phyloP scores from a whole-genome alignment of 92 coral and sea anemone genomes.

The Epizoanthus scotinus region DNA sequence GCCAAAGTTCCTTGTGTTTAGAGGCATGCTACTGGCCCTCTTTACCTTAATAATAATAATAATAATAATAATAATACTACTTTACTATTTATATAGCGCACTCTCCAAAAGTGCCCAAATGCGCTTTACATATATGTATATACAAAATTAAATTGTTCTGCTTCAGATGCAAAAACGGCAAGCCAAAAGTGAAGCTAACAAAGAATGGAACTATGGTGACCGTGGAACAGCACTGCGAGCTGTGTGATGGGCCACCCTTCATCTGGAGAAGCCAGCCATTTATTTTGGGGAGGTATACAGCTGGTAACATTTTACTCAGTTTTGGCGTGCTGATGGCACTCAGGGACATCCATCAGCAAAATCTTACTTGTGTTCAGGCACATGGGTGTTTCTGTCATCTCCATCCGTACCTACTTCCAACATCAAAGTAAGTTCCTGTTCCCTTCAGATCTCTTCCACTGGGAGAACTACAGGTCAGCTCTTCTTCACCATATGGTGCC shows the following conservation, averaged over 20 bases:
- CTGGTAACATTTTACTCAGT: conserved; percentile 45
- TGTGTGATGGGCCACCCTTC: conserved; percentile 40
- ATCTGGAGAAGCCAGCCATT: conserved; percentile 53
- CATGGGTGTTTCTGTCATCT: conserved; percentile 43
- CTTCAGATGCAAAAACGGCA: conserved; percentile 41
- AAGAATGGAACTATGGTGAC: conserved; percentile 59
- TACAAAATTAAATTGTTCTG: too few relatives aligned
- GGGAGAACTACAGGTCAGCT: conserved; percentile 49
- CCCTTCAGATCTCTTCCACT: conserved; percentile 50
- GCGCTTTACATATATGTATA: too few relatives aligned
- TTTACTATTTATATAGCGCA: too few relatives aligned
- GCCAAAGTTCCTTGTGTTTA: too few relatives aligned
- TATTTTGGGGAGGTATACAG: conserved; percentile 47
- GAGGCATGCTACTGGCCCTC: conserved; percentile 24
- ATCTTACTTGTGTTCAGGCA: conserved; percentile 47
- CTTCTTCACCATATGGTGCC: conserved; percentile 48
- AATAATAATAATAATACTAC: too few relatives aligned
- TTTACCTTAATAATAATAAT: too few relatives aligned
- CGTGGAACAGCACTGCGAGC: conserved; percentile 43
- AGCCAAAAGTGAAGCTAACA: conserved; percentile 40
- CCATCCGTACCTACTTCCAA: conserved; percentile 50
- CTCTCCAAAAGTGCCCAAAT: too few relatives aligned
- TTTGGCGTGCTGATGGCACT: conserved; percentile 51
- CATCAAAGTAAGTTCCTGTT: conserved; percentile 62
- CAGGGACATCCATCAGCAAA: conserved; percentile 55